Conservation (phyloP, 2,888 invertebrate species). For the Athrips mouffetella region DNA sequence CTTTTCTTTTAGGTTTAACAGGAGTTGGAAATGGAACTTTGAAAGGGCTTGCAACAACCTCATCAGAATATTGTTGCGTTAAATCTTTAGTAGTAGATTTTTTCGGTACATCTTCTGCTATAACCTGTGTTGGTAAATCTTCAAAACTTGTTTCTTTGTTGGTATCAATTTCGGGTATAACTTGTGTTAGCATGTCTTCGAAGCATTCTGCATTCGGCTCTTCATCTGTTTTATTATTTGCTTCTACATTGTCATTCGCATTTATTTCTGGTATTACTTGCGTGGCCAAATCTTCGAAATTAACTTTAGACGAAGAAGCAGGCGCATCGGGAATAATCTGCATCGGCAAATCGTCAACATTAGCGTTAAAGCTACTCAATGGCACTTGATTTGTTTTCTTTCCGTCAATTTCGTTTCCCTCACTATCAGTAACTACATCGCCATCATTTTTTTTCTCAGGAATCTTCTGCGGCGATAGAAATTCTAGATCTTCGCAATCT, state of each 20-base stretch:
- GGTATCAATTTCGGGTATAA: conserved; percentile 30
- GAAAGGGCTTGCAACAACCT: conserved; percentile 46
- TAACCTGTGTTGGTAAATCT: conserved; percentile 48
- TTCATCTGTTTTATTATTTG: background rate
- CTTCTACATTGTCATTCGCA: background rate
- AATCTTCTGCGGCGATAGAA: conserved; percentile 42
- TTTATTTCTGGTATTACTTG: conserved; percentile 34
- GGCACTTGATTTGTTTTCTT: background rate
- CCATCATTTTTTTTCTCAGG: conserved; percentile 29
- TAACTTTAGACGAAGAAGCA: background rate
- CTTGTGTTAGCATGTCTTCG: conserved; percentile 50
- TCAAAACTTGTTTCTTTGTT: conserved; percentile 33
- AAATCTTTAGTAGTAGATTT: background rate
- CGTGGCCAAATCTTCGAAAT: conserved; percentile 45
- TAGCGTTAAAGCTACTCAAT: too few relatives aligned
- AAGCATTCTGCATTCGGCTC: conserved; percentile 23
- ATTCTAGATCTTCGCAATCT: conserved; percentile 48
- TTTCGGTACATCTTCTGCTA: conserved; percentile 30
- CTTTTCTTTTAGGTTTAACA: conserved; percentile 46
- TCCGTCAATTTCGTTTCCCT: conserved; percentile 30
- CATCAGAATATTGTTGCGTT: conserved; percentile 28
- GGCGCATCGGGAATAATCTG: conserved; percentile 28
- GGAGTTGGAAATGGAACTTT: conserved; percentile 53
- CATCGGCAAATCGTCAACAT: conserved; percentile 34
- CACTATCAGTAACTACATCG: conserved; percentile 47